phyloP scores from a whole-genome alignment of 2,888 invertebrate species.

The Neocrepidodera transversa region DNA sequence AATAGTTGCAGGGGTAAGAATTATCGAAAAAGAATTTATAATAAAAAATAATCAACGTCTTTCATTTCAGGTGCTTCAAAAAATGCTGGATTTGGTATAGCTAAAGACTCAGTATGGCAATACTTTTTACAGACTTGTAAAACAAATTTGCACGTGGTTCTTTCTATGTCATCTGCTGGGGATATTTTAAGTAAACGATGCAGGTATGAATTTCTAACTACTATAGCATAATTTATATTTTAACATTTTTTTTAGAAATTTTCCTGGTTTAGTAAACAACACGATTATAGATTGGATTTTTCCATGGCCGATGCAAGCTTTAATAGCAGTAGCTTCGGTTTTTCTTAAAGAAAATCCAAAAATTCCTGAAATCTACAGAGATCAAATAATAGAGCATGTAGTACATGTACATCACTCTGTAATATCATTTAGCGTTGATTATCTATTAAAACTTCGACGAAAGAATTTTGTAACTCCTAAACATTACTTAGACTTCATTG shows the following conservation, averaged over 20 bases:
- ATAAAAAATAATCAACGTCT: too few species aligned
- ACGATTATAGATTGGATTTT: slow-evolving; percentile 94
- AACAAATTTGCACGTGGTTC: slow-evolving; percentile 88
- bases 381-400: slow-evolving; percentile 80
- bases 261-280: slow-evolving; percentile 91
- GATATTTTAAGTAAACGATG: slow-evolving; percentile 84
- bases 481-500: slow-evolving; percentile 88
- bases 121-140: slow-evolving; percentile 79
- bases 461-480: slow-evolving; percentile 91
- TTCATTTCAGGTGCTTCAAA: slow-evolving; percentile 62
- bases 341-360: slow-evolving; percentile 73
- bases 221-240: too few species aligned
- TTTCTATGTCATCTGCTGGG: slow-evolving; percentile 89
- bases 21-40: background rate
- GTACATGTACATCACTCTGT: slow-evolving; percentile 85
- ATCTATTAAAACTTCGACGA: slow-evolving; percentile 74
- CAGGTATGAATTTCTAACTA: slow-evolving; percentile 20
- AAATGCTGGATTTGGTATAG: slow-evolving; percentile 75
- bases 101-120: slow-evolving; percentile 85
- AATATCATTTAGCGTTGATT: slow-evolving; percentile 74
- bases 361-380: slow-evolving; percentile 60
- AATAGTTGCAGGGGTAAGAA: slow-evolving; percentile 67
- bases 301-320: slow-evolving; percentile 91
- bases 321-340: slow-evolving; percentile 85
- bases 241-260: slow-evolving; percentile 67